Evolutionary conservation across 2,888 invertebrate species (phyloP), one percentile per base, ranked within the genome.

Genomic region (Drosophila dives): DNA sequence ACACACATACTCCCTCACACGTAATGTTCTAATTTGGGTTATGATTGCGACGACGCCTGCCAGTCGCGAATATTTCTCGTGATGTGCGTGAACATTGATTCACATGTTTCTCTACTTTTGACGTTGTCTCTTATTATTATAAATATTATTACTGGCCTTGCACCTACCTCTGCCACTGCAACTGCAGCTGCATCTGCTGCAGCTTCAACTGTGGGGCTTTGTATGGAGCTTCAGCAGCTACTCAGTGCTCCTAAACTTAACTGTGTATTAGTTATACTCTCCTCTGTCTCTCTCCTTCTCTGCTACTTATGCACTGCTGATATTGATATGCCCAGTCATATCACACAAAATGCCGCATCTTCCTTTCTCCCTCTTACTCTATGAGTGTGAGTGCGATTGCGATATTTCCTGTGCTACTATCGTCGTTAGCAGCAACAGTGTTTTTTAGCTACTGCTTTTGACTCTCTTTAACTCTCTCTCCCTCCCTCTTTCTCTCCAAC

Each of bases 1-100:
- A 45, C 45, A 45, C 11, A 42, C 26, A 17, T 40, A 26, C 26
- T 2, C 12, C 50, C 12, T 7, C 51, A 20, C 15, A 73, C 83
- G 83, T 83, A 83, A 83, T 86, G 72, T 83, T 83, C 86, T 83
- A 83, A 77, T 67, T 86, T 83, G 56, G 72, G 75, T 60, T 79
- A 55, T 75, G 75, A 79, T 79, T 64, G 62, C 65, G 64, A 23
- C 33, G 59, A 48, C 36, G 53, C 48, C 49, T 49, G 34, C 20
- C 29, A 45, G 60, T 34, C 40, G 42, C 67, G n/a, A 58, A 63
- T 50, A 55, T 72, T 66, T 49, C 45, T 58, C 40, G 20, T 45
- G 26, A 20, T 58, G 29, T 34, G 62, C 34, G n/a, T 34, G 23
- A 48, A 45, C 15, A 45, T 23, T 23, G 23, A 26, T 58, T 32